Base-by-base conservation (phyloP, 2,888 invertebrate species). In the Osmoderma eremita region DNA sequence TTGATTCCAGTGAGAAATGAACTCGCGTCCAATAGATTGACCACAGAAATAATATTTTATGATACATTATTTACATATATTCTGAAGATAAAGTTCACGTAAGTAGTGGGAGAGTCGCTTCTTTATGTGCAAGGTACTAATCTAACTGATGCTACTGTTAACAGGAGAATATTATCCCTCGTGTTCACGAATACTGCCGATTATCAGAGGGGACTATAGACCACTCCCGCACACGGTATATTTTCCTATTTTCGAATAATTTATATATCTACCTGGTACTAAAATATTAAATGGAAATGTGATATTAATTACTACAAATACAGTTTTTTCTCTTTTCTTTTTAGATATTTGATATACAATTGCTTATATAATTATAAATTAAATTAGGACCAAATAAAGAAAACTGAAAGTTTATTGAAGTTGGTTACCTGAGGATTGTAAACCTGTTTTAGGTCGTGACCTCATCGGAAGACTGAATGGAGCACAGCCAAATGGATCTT, bases 401-500 rank as follows among this genome's bases (percentile, higher is more conserved):
- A 24, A 36, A 36, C n/a, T n/a, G 22, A 61, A 68, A 62, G 63
- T 71, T 67, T 72, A 72, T 76, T 77, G 75, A 69, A 76, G 71
- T 38, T 65, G 36, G 76, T 83, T 82, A 87, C 88, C 85, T 80
- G 81, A 77, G 75, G 78, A 77, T 71, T 79, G 79, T 58, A 79
- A 77, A 71, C 78, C 75, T 53, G 73, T 69, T 71, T 80, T 81
- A 63, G 74, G 76, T 67, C 85, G 83, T 72, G 84, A 77, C 69
- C 82, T 83, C 64, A 83, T 81, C 50, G 90, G 90, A 80, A 90
- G 85, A 83, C 87, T 91, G 80, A 94, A 93, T 17, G 94, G 94
- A 66, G 93, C 93, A 74, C 91, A 90, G 75, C 91, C 90, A 81
- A 94, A 94, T 13, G 93, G 93, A 83, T 91, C 91, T 77, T 90